Evolutionary conservation across 2,797 vertebrate genomes (phyloP).

Genomic region (Salmo trutta): DNA sequence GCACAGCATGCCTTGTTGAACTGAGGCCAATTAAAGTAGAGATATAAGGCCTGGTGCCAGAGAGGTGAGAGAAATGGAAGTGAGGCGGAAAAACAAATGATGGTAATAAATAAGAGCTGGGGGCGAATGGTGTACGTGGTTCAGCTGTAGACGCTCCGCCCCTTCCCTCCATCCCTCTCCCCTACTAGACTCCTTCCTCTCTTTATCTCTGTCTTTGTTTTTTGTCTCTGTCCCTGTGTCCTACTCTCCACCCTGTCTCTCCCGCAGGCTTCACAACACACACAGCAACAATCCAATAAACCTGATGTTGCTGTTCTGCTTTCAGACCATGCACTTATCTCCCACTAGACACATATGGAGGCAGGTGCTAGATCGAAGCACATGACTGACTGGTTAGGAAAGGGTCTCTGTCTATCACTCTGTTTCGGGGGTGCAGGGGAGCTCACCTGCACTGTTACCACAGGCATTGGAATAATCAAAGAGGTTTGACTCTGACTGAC

Average conservation of each 20-base stretch:
- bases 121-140: neutral
- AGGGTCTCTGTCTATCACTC: neutral
- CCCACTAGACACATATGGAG: slow-evolving; percentile 50
- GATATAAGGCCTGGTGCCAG: no score
- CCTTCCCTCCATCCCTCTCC: no score
- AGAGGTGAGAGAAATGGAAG: neutral
- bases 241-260: neutral
- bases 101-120: neutral
- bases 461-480: neutral
- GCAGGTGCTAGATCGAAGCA: slow-evolving; percentile 42
- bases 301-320: slow-evolving; percentile 65
- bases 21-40: no score
- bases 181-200: neutral
- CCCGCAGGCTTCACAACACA: slow-evolving; percentile 43
- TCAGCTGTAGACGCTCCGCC: neutral
- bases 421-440: neutral
- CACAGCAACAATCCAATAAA: slow-evolving; percentile 64
- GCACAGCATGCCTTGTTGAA: neutral
- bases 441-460: neutral
- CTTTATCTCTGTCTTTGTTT: no score
- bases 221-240: no score
- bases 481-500: neutral
- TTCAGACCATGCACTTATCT: slow-evolving; percentile 62
- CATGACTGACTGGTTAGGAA: neutral
- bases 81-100: neutral